These are phyloP conservation scores for Heteromurus nitidus DNA, from an alignment of 2,888 invertebrate species.

Conservation along the genomic window DNA sequence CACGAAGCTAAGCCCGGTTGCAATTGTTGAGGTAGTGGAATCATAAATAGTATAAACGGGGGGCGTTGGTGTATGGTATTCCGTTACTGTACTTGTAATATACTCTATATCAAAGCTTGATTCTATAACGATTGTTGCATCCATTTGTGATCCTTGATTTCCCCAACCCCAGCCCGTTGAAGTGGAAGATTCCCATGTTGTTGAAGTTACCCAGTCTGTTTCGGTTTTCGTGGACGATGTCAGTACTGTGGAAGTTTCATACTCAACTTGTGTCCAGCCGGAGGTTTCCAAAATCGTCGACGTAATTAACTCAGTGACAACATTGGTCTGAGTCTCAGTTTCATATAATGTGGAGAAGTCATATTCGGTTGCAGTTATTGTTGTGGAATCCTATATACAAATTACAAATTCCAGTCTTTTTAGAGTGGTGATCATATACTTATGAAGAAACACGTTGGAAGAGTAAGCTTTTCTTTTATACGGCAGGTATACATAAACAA, in stretches of 20 bases:
- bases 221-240: neutral
- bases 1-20: neutral
- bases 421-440: neutral
- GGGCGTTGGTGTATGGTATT: neutral
- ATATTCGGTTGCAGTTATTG: neutral
- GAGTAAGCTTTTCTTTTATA: neutral
- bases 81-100: constrained; percentile 17
- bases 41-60: neutral
- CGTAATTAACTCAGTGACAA: neutral
- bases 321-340: neutral
- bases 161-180: neutral
- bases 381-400: neutral
- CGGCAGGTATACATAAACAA: neutral
- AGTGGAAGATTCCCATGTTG: neutral
- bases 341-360: constrained; percentile 1
- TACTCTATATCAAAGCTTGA: constrained; percentile 10
- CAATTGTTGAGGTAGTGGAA: constrained; percentile 4
- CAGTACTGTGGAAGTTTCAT: neutral
- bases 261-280: neutral
- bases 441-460: neutral
- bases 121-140: constrained; percentile 2
- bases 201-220: constrained; percentile 2
- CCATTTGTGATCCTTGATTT: neutral
- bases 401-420: neutral
- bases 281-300: neutral